Evolutionary conservation across 2,888 invertebrate genomes (phyloP).

Genomic region (Trachelus tabidus): DNA sequence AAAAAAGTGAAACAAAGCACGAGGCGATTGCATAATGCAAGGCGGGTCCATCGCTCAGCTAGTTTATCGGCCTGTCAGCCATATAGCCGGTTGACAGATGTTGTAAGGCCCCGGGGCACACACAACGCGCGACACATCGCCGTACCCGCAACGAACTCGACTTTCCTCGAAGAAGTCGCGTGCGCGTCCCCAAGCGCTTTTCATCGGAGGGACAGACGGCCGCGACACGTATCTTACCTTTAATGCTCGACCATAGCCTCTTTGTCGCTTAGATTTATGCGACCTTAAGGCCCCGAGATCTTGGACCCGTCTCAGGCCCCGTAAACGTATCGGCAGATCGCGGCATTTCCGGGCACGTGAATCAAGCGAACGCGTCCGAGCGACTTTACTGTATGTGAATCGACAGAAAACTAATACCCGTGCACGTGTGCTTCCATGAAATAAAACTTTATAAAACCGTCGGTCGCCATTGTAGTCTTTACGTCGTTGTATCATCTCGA

Average conservation of each 20-base stretch:
- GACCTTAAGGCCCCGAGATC: slow-evolving; percentile 26
- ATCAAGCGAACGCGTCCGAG: slow-evolving; percentile 43
- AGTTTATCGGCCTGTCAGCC: slow-evolving; percentile 46
- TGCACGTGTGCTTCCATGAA: not conserved
- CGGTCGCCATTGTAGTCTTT: not conserved
- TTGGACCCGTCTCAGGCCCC: slow-evolving; percentile 6
- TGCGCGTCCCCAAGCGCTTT: slow-evolving; percentile 9
- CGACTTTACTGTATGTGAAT: slow-evolving; percentile 27
- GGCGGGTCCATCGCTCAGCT: slow-evolving; percentile 40
- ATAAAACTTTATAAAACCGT: not conserved
- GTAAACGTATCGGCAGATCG: slow-evolving; percentile 13
- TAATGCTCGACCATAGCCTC: slow-evolving; percentile 36
- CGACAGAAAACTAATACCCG: not conserved
- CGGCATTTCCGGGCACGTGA: slow-evolving; percentile 46
- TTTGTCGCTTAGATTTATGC: slow-evolving; percentile 47
- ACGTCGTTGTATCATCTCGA: not conserved
- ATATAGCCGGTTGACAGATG: slow-evolving; percentile 44
- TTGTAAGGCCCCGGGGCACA: slow-evolving; percentile 19
- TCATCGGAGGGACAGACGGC: not conserved
- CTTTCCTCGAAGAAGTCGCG: slow-evolving; percentile 3
- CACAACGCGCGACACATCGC: slow-evolving; percentile 15
- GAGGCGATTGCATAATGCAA: slow-evolving; percentile 44
- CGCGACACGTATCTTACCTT: slow-evolving; percentile 12
- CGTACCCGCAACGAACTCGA: slow-evolving; percentile 20
- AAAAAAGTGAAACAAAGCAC: slow-evolving; percentile 8